Evolutionary conservation across 1,140 invertebrate genomes (phyloP).

Genomic region (Megalopta genalis): DNA sequence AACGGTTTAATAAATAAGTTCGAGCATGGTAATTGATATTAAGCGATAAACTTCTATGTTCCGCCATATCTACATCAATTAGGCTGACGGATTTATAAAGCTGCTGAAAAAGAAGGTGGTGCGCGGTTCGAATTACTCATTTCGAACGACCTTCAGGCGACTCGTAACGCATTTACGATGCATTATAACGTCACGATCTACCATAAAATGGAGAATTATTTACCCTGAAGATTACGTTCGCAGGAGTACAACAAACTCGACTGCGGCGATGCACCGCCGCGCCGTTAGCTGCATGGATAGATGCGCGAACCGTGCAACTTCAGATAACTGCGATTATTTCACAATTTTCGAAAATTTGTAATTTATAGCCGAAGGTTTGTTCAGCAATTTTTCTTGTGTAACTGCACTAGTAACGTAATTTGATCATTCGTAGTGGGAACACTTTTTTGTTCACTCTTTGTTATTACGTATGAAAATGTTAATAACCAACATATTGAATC

Average conservation of each 20-base stretch:
- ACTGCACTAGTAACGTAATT: too few relatives aligned
- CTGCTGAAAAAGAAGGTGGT: neutral
- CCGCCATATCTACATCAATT: neutral
- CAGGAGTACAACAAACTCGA: neutral
- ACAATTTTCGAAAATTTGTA: too few relatives aligned
- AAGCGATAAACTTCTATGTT: neutral
- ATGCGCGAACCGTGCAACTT: neutral
- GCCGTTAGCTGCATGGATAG: slow-evolving; percentile 8
- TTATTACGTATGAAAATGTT: too few relatives aligned
- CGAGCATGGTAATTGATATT: neutral
- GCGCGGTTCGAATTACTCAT: too few relatives aligned
- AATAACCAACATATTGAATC: too few relatives aligned
- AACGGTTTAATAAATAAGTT: slow-evolving; percentile 19
- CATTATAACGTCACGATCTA: neutral
- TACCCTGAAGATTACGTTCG: neutral
- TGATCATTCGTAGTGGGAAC: too few relatives aligned
- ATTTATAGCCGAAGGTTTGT: too few relatives aligned
- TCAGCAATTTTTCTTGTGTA: too few relatives aligned
- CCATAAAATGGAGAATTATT: slow-evolving; percentile 18
- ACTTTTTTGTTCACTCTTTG: too few relatives aligned
- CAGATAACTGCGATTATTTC: too few relatives aligned
- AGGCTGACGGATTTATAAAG: neutral
- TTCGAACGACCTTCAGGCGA: neutral
- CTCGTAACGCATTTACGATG: slow-evolving; percentile 3
- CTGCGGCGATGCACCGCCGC: slow-evolving; percentile 4